phyloP scores from a whole-genome alignment of 2,797 vertebrate species.

The Siniperca undulata region DNA sequence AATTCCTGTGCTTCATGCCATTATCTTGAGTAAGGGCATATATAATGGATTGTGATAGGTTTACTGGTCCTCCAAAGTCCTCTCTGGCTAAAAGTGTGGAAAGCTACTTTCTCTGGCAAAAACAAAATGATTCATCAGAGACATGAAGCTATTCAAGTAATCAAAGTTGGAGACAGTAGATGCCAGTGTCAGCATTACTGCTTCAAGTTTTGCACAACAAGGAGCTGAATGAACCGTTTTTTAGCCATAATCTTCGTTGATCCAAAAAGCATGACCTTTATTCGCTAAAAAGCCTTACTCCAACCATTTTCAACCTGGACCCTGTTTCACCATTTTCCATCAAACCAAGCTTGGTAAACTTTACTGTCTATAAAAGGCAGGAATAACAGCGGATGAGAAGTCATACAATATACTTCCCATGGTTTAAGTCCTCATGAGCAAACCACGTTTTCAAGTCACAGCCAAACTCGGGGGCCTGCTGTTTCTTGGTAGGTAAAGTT shows the following conservation, averaged over 20 bases:
- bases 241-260: conserved; percentile 29
- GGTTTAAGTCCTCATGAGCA: not conserved
- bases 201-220: conserved; percentile 37
- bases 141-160: conserved; percentile 59
- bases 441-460: not conserved
- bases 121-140: conserved; percentile 74
- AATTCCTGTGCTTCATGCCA: conserved; percentile 69
- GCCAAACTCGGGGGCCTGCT: not conserved
- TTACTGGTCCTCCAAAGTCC: conserved; percentile 70
- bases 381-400: conserved; percentile 8
- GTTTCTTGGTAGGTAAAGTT: not conserved
- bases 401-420: not conserved
- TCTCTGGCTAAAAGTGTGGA: conserved; percentile 66
- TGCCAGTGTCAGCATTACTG: conserved; percentile 49
- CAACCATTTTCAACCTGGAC: conserved; percentile 33
- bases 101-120: conserved; percentile 72
- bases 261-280: conserved; percentile 44
- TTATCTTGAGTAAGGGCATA: conserved; percentile 70
- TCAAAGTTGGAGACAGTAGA: conserved; percentile 57
- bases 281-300: conserved; percentile 18
- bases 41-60: conserved; percentile 72
- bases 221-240: conserved; percentile 38
- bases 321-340: conserved; percentile 32
- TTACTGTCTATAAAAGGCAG: conserved; percentile 9
- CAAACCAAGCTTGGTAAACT: conserved; percentile 14